Evolutionary conservation across 2,888 invertebrate species (phyloP).

Genomic region (Barypeithes pellucidus): DNA sequence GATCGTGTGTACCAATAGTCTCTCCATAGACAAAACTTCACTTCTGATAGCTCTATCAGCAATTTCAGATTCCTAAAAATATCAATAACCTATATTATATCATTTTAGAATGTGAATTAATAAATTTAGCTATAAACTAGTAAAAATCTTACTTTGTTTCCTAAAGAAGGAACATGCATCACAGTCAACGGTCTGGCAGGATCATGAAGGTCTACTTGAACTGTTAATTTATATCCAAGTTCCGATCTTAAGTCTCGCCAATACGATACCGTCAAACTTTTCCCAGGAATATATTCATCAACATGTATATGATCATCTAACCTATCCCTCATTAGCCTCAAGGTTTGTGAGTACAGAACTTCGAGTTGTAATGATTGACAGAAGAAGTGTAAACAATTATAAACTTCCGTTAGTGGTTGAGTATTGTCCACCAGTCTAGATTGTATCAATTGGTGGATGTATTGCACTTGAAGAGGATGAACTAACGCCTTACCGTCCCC

Average conservation of each 20-base stretch:
- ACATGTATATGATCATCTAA: slow-evolving; percentile 91
- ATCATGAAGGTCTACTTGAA: slow-evolving; percentile 90
- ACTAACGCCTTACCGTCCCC: slow-evolving; percentile 97
- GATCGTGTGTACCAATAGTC: slow-evolving; percentile 94
- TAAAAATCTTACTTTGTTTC: slow-evolving; percentile 72
- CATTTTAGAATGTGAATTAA: no score
- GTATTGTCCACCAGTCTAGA: slow-evolving; percentile 87
- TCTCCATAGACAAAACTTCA: slow-evolving; percentile 95
- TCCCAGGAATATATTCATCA: slow-evolving; percentile 92
- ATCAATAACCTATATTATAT: neutral
- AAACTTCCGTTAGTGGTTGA: slow-evolving; percentile 86
- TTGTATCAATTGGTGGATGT: slow-evolving; percentile 95
- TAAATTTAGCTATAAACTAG: neutral
- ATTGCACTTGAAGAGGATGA: slow-evolving; percentile 93
- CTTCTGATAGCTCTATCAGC: slow-evolving; percentile 87
- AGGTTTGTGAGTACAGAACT: slow-evolving; percentile 89
- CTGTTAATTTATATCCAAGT: slow-evolving; percentile 88
- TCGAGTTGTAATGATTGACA: slow-evolving; percentile 96
- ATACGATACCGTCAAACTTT: slow-evolving; percentile 92
- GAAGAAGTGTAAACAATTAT: slow-evolving; percentile 91
- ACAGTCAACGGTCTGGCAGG: slow-evolving; percentile 84
- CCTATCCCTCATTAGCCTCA: slow-evolving; percentile 89
- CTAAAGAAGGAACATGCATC: slow-evolving; percentile 79
- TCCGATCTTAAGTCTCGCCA: slow-evolving; percentile 94
- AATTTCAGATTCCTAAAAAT: slow-evolving; percentile 76